Base-by-base conservation (phyloP, 2,113 vertebrate genomes). In the Gymnorhina tibicen region DNA sequence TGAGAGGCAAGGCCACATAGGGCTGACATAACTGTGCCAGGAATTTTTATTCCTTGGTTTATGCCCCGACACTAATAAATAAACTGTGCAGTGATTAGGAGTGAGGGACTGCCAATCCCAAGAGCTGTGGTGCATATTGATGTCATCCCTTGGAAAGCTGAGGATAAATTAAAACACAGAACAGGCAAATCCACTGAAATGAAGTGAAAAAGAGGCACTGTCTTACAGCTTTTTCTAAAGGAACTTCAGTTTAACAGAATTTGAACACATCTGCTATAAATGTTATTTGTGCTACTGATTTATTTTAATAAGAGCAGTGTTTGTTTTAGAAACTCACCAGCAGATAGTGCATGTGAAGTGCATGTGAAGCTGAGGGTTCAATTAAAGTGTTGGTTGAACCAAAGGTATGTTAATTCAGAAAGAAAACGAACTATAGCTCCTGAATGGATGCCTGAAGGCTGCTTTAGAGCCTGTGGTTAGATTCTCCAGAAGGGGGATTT, bases 41-140 rank as follows among this genome's bases (percentile, higher is more conserved):
- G 41, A 66, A 66, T 49, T 85, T 91, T 79, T 79, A 28, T 85
- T 73, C 58, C 70, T 69, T 87, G 58, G 56, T 76, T 95, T 89
- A n/a, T 91, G 32, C 21, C 37, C 11, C 10, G 49, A 35, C 11
- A 68, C 42, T 82, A 41, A 42, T 66, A 49, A 90, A 79, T 63
- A 76, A 85, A 44, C 62, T 37, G 16, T 39, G 55, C 23, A 33
- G 23, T 6, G 19, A 42, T 72, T 62, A 70, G 63, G 49, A 86
- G 46, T 1, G 10, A 78, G 44, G 33, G n/a, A 68, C 32, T 73
- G 81, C 62, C 85, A 84, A 33, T 87, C 41, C 37, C n/a, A 53
- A 79, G 56, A 83, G 39, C 60, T 68, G 22, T 22, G 30, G 44
- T 81, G 15, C 52, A 59, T 32, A 23, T 59, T 64, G 84, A 72